A percentile compares a stretch with the other conserved stretches of the same genome.
phyloP scores from a whole-genome alignment of 1,140 invertebrate species.

The Leptopilina boulardi region DNA sequence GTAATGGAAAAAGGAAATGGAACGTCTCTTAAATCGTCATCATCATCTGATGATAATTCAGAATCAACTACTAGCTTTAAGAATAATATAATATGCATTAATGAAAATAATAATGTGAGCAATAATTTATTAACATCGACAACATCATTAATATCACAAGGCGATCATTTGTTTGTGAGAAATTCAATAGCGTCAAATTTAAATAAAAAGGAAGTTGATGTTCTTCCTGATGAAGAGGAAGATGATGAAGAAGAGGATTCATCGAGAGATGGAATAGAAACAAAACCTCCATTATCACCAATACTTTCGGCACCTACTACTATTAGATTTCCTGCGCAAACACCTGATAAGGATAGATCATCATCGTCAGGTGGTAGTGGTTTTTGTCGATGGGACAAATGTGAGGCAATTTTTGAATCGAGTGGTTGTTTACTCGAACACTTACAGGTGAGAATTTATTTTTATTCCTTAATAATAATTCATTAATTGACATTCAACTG shows the following conservation, averaged over 20 bases:
- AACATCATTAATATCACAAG: constrained; percentile 42
- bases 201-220: constrained; percentile 47
- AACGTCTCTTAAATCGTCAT: neutral
- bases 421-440: constrained; percentile 90
- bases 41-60: neutral
- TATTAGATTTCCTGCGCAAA: constrained; percentile 83
- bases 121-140: constrained; percentile 37
- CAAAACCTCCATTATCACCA: constrained; percentile 73
- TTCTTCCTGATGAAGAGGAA: constrained; percentile 58
- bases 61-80: constrained; percentile 14
- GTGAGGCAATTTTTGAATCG: constrained; percentile 85
- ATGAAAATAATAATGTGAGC: constrained; percentile 71
- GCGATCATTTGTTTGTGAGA: constrained; percentile 47
- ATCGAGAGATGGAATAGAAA: constrained; percentile 64
- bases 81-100: constrained; percentile 53
- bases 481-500: neutral
- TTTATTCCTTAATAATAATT: neutral
- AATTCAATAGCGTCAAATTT: constrained; percentile 53
- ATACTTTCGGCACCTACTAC: constrained; percentile 87
- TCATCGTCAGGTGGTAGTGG: constrained; percentile 74
- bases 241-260: constrained; percentile 69
- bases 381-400: constrained; percentile 90
- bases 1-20: constrained; percentile 33
- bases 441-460: constrained; percentile 82
- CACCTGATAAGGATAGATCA: constrained; percentile 69